Percentiles rank a stretch among this genome's conserved stretches.
phyloP scores from a whole-genome alignment of 2,797 vertebrate species.

The Sebastes oblongus region DNA sequence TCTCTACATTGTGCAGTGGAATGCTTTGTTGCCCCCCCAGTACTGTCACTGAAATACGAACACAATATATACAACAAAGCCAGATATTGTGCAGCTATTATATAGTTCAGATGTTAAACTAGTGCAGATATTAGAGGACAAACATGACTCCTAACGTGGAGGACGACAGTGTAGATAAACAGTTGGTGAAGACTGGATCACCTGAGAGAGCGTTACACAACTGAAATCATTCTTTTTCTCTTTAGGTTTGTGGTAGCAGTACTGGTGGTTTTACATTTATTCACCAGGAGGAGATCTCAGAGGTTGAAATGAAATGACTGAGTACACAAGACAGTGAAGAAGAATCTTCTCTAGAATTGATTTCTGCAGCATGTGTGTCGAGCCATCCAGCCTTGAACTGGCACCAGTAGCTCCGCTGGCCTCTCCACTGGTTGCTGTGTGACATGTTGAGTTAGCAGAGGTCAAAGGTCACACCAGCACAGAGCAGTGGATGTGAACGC shows the following conservation, averaged over 20 bases:
- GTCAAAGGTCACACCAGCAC: conserved; percentile 58
- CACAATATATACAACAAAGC: neutral
- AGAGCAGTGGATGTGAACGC: conserved; percentile 44
- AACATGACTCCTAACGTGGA: neutral
- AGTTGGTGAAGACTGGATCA: too few species aligned
- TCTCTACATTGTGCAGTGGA: neutral
- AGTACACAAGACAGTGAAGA: neutral
- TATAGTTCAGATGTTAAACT: neutral
- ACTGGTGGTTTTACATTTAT: neutral
- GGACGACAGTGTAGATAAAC: neutral
- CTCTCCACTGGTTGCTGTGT: conserved; percentile 5
- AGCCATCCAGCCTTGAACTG: neutral
- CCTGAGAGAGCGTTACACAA: neutral
- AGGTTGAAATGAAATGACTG: neutral
- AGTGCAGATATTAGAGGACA: neutral
- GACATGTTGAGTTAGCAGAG: conserved; percentile 23
- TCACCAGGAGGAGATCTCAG: neutral
- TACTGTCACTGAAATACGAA: neutral
- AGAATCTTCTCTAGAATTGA: neutral
- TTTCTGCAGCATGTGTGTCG: neutral
- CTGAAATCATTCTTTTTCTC: neutral
- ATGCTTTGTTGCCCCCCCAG: neutral
- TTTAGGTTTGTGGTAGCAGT: neutral
- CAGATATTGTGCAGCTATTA: neutral
- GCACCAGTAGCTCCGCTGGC: neutral